These are phyloP conservation scores for Sminthurinus signatus DNA, from an alignment of 1,140 invertebrate genomes.

Conservation along the genomic window DNA sequence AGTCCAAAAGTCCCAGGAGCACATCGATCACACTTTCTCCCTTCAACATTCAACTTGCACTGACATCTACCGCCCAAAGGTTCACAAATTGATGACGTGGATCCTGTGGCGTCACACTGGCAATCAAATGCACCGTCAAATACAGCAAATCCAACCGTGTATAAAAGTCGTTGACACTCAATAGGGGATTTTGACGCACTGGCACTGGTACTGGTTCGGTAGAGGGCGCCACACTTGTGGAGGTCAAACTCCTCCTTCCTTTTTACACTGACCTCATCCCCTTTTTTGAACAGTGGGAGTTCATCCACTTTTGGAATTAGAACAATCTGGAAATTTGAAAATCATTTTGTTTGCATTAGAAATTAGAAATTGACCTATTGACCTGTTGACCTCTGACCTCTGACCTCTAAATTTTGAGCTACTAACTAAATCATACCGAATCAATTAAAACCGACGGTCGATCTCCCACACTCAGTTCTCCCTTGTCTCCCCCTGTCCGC, in stretches of 20 bases:
- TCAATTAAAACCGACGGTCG: constrained; percentile 85
- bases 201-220: too few relatives aligned
- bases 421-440: constrained; percentile 57
- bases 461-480: too few relatives aligned
- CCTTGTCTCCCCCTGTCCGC: too few relatives aligned
- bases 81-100: constrained; percentile 73
- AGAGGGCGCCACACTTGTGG: constrained; percentile 76
- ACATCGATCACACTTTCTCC: constrained; percentile 85
- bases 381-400: too few relatives aligned
- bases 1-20: constrained; percentile 94
- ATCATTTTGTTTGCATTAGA: too few relatives aligned
- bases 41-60: constrained; percentile 93
- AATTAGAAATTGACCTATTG: too few relatives aligned
- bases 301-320: constrained; percentile 74
- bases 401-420: too few relatives aligned
- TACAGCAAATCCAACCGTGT: constrained; percentile 71
- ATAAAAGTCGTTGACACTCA: constrained; percentile 69
- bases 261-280: constrained; percentile 51
- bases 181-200: constrained; percentile 55
- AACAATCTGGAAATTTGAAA: constrained; percentile 56
- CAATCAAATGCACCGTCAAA: constrained; percentile 63
- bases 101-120: constrained; percentile 34
- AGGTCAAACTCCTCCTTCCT: constrained; percentile 68
- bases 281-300: constrained; percentile 77
- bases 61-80: constrained; percentile 66